These are phyloP conservation scores for Aphis gossypii DNA, from an alignment of 1,140 invertebrate genomes.

Conservation along the genomic window DNA sequence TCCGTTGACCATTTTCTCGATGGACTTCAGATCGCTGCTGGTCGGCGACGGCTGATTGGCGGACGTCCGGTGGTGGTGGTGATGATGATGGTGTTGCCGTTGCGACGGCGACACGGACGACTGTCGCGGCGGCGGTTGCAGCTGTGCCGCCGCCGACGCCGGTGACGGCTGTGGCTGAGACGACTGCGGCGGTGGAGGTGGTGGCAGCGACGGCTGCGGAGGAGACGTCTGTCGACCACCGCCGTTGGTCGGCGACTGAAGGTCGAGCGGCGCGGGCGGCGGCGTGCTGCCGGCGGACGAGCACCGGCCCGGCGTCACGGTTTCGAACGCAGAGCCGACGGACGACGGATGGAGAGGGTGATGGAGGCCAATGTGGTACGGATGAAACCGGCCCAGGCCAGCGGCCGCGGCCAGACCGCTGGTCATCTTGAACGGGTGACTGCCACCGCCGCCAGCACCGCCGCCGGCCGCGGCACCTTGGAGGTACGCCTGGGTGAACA, in stretches of 20 bases:
- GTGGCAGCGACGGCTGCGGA: conserved; percentile 10
- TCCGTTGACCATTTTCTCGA: conserved; percentile 96
- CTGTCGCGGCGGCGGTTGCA: conserved; percentile 47
- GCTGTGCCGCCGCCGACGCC: conserved; percentile 58
- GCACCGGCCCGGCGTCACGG: conserved; percentile 74
- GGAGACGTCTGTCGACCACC: conserved; percentile 42
- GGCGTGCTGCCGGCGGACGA: conserved; percentile 61
- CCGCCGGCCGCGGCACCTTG: conserved; percentile 66
- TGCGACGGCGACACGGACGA: conserved; percentile 64
- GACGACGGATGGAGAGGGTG: conserved; percentile 65
- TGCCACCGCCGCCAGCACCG: conserved; percentile 64
- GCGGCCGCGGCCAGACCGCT: conserved; percentile 62
- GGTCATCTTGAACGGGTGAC: conserved; percentile 65
- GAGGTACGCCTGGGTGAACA: conserved; percentile 72
- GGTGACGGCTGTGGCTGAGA: conserved; percentile 68
- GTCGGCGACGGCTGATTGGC: conserved; percentile 53
- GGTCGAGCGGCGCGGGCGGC: conserved; percentile 54
- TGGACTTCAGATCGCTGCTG: conserved; percentile 84
- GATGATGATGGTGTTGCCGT: conserved; percentile 50
- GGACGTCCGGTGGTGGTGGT: conserved; percentile 52
- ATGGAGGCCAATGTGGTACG: conserved; percentile 44
- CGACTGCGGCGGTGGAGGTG: not conserved
- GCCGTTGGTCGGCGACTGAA: conserved; percentile 58
- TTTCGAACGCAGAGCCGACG: conserved; percentile 82
- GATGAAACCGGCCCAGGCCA: conserved; percentile 65